A percentile compares a stretch with the other conserved stretches of the same genome.
phyloP scores from a whole-genome alignment of 2,888 invertebrate species.

The Anodontia alba region DNA sequence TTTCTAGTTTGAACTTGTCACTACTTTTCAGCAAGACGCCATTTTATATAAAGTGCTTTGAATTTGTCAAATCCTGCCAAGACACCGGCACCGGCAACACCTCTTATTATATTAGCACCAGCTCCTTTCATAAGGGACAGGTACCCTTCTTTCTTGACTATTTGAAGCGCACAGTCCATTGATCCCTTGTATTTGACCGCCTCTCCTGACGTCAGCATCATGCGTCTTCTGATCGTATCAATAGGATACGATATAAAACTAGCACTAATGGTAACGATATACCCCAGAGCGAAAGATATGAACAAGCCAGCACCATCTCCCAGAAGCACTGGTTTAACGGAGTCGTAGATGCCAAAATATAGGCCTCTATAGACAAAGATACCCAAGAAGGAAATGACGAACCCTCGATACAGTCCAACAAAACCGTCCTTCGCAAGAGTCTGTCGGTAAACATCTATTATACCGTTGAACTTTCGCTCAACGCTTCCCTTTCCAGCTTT shows the following conservation, averaged over 20 bases:
- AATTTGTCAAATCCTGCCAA: not conserved
- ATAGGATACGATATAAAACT: conserved; percentile 98
- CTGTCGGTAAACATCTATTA: conserved; percentile 87
- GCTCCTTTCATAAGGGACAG: conserved; percentile 93
- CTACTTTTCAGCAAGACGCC: no score
- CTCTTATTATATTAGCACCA: not conserved
- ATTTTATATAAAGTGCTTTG: no score
- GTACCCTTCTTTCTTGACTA: conserved; percentile 92
- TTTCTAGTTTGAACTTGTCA: no score
- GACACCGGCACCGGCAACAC: not conserved
- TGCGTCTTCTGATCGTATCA: conserved; percentile 96
- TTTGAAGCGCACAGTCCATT: conserved; percentile 94
- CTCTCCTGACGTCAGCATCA: conserved; percentile 97
- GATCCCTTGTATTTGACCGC: conserved; percentile 76
- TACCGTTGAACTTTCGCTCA: conserved; percentile 93
- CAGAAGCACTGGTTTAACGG: conserved; percentile 80
- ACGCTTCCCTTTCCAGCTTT: conserved; percentile 70
- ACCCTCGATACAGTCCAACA: conserved; percentile 84
- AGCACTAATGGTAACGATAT: conserved; percentile 91
- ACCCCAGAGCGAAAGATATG: conserved; percentile 82
- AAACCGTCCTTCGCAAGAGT: conserved; percentile 82
- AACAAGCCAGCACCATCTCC: conserved; percentile 39
- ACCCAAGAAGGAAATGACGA: conserved; percentile 83
- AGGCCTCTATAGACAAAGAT: conserved; percentile 84
- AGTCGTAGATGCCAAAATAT: conserved; percentile 85